Evolutionary conservation across 2,888 invertebrate genomes (phyloP).

Genomic region (Troides oblongomaculatus): DNA sequence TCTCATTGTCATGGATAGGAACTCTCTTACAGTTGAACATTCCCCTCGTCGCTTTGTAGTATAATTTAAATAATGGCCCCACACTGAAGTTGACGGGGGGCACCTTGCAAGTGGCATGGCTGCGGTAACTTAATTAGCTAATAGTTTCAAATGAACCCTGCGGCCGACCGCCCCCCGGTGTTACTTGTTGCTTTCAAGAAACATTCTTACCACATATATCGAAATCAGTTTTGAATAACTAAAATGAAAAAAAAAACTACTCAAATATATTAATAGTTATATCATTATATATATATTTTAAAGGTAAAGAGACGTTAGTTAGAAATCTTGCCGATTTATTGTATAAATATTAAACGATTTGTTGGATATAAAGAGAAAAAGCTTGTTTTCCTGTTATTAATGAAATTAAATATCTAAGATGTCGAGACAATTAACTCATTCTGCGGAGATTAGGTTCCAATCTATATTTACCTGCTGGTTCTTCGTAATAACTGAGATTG

Average conservation of each 20-base stretch:
- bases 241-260: not conserved
- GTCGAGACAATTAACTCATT: too few relatives aligned
- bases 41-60: not conserved
- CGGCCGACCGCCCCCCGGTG: not conserved
- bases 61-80: not conserved
- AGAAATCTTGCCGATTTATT: too few relatives aligned
- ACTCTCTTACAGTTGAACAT: not conserved
- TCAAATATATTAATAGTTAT: too few relatives aligned
- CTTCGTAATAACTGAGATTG: too few relatives aligned
- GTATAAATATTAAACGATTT: too few relatives aligned
- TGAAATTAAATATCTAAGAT: too few relatives aligned
- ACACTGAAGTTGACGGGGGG: not conserved
- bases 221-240: not conserved
- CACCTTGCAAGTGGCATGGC: constrained; percentile 3
- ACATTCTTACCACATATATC: not conserved
- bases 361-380: too few relatives aligned
- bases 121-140: constrained; percentile 12
- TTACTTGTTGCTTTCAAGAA: constrained; percentile 4
- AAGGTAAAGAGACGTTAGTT: too few relatives aligned
- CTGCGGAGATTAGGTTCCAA: too few relatives aligned
- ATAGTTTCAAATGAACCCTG: not conserved
- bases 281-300: too few relatives aligned
- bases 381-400: too few relatives aligned
- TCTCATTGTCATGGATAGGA: not conserved
- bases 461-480: too few relatives aligned